Evolutionary conservation across 2,888 invertebrate species (phyloP).

Genomic region (Habrosyne pyritoides): DNA sequence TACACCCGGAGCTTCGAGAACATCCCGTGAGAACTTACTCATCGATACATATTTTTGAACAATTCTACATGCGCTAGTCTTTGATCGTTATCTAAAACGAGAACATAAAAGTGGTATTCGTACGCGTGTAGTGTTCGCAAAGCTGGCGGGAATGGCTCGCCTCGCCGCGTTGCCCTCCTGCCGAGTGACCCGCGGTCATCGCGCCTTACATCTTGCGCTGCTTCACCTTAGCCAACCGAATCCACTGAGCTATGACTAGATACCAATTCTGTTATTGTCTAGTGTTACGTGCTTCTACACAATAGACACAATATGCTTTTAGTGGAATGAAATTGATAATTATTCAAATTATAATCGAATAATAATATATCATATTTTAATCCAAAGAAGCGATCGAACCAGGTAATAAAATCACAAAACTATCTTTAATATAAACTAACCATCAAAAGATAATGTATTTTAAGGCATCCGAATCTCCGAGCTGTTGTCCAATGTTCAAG

Average conservation of each 20-base stretch:
- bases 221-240: slow-evolving; percentile 40
- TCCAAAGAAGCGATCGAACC: not conserved
- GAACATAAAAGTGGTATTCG: slow-evolving; percentile 45
- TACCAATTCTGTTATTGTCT: not conserved
- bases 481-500: slow-evolving; percentile 66
- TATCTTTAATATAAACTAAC: slow-evolving; percentile 23
- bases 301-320: not conserved
- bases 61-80: slow-evolving; percentile 36
- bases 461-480: slow-evolving; percentile 49
- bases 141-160: slow-evolving; percentile 43
- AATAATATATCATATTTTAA: not conserved
- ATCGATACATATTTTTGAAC: slow-evolving; percentile 49
- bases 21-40: slow-evolving; percentile 55
- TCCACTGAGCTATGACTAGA: slow-evolving; percentile 24
- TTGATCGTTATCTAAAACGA: slow-evolving; percentile 44
- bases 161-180: slow-evolving; percentile 50
- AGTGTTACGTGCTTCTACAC: not conserved
- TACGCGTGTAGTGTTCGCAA: slow-evolving; percentile 44
- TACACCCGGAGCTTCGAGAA: slow-evolving; percentile 45
- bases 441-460: slow-evolving; percentile 35
- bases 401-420: slow-evolving; percentile 21
- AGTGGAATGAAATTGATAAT: not conserved
- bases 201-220: slow-evolving; percentile 53
- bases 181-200: slow-evolving; percentile 61
- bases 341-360: not conserved